These are phyloP conservation scores for Gandaritis pyraliata DNA, from an alignment of 2,888 invertebrate genomes.

Conservation along the genomic window DNA sequence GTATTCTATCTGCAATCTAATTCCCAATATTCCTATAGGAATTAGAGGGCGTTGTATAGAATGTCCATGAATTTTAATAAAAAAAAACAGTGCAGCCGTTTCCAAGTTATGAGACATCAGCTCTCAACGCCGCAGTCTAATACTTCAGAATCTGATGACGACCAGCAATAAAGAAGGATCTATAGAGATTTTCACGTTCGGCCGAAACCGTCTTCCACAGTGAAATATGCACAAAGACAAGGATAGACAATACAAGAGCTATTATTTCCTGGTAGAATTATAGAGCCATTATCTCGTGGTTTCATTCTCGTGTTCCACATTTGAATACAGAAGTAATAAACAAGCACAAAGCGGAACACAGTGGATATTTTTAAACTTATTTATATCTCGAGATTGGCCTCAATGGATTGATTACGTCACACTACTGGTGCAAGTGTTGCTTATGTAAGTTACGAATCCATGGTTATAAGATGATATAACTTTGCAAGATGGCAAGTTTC, in stretches of 20 bases:
- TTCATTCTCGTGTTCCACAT: conserved; percentile 34
- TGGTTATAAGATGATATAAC: conserved; percentile 20
- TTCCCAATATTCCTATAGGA: too few species aligned
- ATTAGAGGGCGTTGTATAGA: too few species aligned
- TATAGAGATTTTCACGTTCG: too few species aligned
- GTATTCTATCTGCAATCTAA: too few species aligned
- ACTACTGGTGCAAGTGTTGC: conserved; percentile 25
- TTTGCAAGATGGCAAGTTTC: conserved; percentile 14
- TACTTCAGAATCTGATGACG: too few species aligned
- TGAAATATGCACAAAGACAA: not conserved
- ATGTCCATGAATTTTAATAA: too few species aligned
- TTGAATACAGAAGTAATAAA: conserved; percentile 38
- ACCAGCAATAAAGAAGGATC: too few species aligned
- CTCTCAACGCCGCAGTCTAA: too few species aligned
- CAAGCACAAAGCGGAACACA: conserved; percentile 24
- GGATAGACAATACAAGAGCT: not conserved
- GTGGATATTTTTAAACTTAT: conserved; percentile 16
- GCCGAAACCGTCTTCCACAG: not conserved
- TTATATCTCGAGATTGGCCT: conserved; percentile 24
- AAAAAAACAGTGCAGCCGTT: too few species aligned
- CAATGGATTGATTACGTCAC: conserved; percentile 33
- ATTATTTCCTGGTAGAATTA: not conserved
- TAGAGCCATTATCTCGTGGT: conserved; percentile 6
- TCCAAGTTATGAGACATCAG: too few species aligned
- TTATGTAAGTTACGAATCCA: conserved; percentile 5